These are phyloP conservation scores for Girardinus metallicus DNA, from an alignment of 2,797 vertebrate genomes.

Conservation along the genomic window DNA sequence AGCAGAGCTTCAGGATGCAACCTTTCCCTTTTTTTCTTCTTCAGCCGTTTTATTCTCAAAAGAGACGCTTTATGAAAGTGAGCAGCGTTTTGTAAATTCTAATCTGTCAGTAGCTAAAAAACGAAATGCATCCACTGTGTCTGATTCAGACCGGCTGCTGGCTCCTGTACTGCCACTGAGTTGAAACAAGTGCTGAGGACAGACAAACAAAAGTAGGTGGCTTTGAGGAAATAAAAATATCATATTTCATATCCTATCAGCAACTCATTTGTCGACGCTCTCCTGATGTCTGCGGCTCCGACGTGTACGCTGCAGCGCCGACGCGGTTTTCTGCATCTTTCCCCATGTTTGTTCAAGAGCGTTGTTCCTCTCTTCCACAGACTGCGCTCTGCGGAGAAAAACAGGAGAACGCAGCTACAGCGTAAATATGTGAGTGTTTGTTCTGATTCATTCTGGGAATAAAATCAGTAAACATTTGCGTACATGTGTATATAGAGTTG, in stretches of 20 bases:
- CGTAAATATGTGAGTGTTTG: neutral
- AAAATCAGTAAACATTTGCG: neutral
- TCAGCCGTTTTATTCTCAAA: neutral
- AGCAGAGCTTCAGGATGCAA: neutral
- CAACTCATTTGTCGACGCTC: neutral
- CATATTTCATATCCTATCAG: too few relatives aligned
- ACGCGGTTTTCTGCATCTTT: constrained; percentile 47
- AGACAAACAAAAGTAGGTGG: neutral
- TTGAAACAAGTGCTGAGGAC: neutral
- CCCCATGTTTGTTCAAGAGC: constrained; percentile 49
- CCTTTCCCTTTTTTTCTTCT: too few relatives aligned
- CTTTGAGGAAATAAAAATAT: neutral
- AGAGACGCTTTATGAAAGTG: neutral
- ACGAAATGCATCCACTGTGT: constrained; percentile 16
- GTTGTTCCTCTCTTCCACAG: constrained; percentile 55
- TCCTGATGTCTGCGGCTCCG: constrained; percentile 16
- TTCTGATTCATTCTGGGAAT: neutral
- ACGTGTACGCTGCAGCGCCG: constrained; percentile 1
- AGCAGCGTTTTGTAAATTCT: constrained; percentile 16
- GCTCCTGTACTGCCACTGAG: neutral
- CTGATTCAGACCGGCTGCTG: neutral
- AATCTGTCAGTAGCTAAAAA: constrained; percentile 20
- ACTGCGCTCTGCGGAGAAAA: constrained; percentile 49
- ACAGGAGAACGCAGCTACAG: constrained; percentile 28
- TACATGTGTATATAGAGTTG: neutral